Evolutionary conservation across 92 coral and sea anemone genomes (phyloP), one percentile per base, ranked within the genome.

Genomic region (Plumapathes pennacea): DNA sequence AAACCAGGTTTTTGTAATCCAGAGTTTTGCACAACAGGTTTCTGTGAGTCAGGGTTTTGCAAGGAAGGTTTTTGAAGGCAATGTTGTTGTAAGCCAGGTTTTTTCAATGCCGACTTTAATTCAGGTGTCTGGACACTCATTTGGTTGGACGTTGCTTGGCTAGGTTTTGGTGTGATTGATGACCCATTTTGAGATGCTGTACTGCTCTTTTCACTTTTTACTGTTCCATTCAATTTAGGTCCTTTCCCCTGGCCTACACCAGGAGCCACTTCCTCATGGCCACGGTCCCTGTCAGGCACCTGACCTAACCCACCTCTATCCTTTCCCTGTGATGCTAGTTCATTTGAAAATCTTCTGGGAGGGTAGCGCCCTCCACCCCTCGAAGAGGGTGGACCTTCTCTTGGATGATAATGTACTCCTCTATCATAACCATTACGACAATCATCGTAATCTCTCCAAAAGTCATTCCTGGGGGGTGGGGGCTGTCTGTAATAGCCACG

Each of bases 301-400:
- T 47, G 30, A 14, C 57, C 15, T 25, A 24, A 11, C 6, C 76
- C 82, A 32, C 82, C 65, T 3, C 53, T 28, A 10, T 7, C 11
- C 33, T 31, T 43, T 55, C 20, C 50, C 13, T 76, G 74, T 32
- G 52, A 37, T 27, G 29, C 64, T 3, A 38, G 31, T 17, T 52
- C 67, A 32, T 51, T 49, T 19, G 59, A 47, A 15, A 62, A 25
- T 21, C 78, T 71, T 41, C 83, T 59, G 2, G 18, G 48, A 11
- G 24, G 69, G 17, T 44, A 76, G 40, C 69, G 54, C 6, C 74
- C 76, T 47, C 79, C 46, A 32, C 54, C 62, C 34, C 37, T 38
- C 37, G 60, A 36, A 30, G 67, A 83, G 31, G 66, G 52, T 18
- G 74, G 72, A 54, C 82, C 73, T 5, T 81, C 75, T 24, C 89